Conservation (phyloP, 2,888 invertebrate species). For the Patella pellucida region DNA sequence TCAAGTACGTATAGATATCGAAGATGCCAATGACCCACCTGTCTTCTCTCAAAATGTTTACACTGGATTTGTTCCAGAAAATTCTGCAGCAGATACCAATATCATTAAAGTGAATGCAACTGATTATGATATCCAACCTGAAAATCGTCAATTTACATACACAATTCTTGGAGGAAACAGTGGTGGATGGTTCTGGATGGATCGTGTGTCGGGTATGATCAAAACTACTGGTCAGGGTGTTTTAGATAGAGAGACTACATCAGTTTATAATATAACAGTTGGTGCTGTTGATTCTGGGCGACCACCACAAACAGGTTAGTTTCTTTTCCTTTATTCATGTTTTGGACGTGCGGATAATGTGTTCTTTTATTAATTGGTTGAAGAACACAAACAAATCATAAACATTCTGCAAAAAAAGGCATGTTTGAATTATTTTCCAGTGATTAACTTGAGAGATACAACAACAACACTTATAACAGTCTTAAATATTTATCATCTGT, state of each 20-base stretch:
- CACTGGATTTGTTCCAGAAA: conserved; percentile 85
- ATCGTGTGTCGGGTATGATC: conserved; percentile 49
- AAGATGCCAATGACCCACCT: conserved; percentile 96
- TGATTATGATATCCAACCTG: conserved; percentile 56
- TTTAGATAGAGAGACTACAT: conserved; percentile 59
- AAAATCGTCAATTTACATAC: conserved; percentile 58
- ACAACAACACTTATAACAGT: background rate
- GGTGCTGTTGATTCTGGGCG: conserved; percentile 59
- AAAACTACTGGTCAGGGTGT: conserved; percentile 46
- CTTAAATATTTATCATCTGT: too few species aligned
- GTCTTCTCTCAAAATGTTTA: conserved; percentile 87
- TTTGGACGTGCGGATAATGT: background rate
- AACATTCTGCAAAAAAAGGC: background rate
- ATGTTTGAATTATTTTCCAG: too few species aligned
- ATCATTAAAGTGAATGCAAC: conserved; percentile 88
- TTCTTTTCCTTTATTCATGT: background rate
- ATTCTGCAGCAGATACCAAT: conserved; percentile 86
- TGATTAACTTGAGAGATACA: background rate
- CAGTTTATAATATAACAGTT: conserved; percentile 55
- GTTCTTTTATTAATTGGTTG: background rate
- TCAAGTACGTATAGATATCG: conserved; percentile 91
- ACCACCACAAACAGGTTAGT: conserved; percentile 61
- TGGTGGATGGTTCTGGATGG: conserved; percentile 49
- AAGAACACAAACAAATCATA: background rate
- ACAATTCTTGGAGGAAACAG: conserved; percentile 53